phyloP scores from a whole-genome alignment of 1,140 invertebrate species.

The Eumaeus atala region DNA sequence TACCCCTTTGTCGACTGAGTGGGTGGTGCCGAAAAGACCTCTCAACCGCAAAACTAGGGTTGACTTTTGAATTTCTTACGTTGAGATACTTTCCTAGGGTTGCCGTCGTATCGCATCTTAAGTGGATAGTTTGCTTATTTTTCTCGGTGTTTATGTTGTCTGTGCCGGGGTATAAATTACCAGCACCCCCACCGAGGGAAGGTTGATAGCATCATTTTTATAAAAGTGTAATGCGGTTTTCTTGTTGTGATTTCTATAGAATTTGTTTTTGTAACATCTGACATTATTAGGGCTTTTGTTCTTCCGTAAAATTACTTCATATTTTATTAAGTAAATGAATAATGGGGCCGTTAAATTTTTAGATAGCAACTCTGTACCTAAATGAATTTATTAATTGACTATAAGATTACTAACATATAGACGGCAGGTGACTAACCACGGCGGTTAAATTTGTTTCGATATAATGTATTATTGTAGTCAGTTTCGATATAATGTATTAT shows the following conservation, averaged over 20 bases:
- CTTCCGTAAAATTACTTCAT: too few species aligned
- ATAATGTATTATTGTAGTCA: too few species aligned
- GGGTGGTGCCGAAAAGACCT: slow-evolving; percentile 36
- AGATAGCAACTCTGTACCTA: too few species aligned
- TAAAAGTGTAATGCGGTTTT: slow-evolving; percentile 68
- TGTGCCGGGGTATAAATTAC: slow-evolving; percentile 67
- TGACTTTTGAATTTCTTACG: slow-evolving; percentile 46
- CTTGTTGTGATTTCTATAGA: slow-evolving; percentile 53
- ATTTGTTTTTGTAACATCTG: slow-evolving; percentile 18
- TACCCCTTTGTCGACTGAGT: slow-evolving; percentile 59
- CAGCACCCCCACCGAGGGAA: slow-evolving; percentile 55
- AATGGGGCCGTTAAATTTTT: too few species aligned
- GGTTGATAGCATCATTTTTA: slow-evolving; percentile 66
- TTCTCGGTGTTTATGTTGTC: slow-evolving; percentile 66
- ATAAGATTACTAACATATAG: too few species aligned
- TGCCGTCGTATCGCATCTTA: slow-evolving; percentile 34
- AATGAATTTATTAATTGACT: too few species aligned
- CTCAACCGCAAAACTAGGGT: slow-evolving; percentile 29
- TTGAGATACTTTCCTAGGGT: slow-evolving; percentile 6
- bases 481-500: too few species aligned
- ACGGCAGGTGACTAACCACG: too few species aligned
- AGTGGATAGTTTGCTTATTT: slow-evolving; percentile 71
- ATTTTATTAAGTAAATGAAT: too few species aligned
- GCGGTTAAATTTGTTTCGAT: too few species aligned
- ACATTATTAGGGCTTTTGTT: slow-evolving; percentile 1